Evolutionary conservation across 2,113 vertebrate species (phyloP).

Genomic region (Gasterosteus nipponicus): DNA sequence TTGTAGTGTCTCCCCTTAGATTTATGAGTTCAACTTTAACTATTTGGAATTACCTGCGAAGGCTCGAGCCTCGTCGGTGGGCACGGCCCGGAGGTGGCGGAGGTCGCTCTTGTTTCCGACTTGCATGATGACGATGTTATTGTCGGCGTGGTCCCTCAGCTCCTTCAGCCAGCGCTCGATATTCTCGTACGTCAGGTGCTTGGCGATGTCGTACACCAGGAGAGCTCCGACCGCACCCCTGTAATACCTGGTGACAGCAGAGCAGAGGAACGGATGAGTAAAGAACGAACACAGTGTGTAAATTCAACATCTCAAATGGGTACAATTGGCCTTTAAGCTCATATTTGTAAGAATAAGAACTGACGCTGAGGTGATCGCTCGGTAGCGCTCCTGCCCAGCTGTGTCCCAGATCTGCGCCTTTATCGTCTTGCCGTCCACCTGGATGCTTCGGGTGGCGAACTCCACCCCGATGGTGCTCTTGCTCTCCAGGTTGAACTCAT

Average conservation of each 20-base stretch:
- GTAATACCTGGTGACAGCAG: slow-evolving; percentile 85
- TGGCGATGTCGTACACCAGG: slow-evolving; percentile 96
- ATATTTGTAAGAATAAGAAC: not conserved
- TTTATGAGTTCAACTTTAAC: not conserved
- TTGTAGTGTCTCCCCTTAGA: not conserved
- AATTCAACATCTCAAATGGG: not conserved
- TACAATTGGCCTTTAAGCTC: not conserved
- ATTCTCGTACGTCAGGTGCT: slow-evolving; percentile 95
- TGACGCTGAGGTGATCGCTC: slow-evolving; percentile 94
- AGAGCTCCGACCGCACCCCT: slow-evolving; percentile 92
- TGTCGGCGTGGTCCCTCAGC: slow-evolving; percentile 95
- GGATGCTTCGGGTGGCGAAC: slow-evolving; percentile 96
- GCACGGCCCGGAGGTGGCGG: slow-evolving; percentile 92
- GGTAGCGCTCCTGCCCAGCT: slow-evolving; percentile 95
- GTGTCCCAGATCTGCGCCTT: slow-evolving; percentile 99
- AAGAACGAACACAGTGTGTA: not conserved
- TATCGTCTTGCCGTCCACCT: slow-evolving; percentile 97
- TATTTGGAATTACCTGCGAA: slow-evolving; percentile 84
- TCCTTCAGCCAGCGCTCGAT: slow-evolving; percentile 98
- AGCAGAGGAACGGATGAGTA: not conserved
- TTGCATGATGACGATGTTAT: slow-evolving; percentile 97
- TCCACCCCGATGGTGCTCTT: slow-evolving; percentile 99
- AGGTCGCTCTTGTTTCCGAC: slow-evolving; percentile 98
- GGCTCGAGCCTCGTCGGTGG: slow-evolving; percentile 92
- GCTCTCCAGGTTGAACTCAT: slow-evolving; percentile 98